Percentiles rank a stretch among this genome's conserved stretches.
Conservation (phyloP, 2,888 invertebrate genomes). For the Dascillus cervinus region DNA sequence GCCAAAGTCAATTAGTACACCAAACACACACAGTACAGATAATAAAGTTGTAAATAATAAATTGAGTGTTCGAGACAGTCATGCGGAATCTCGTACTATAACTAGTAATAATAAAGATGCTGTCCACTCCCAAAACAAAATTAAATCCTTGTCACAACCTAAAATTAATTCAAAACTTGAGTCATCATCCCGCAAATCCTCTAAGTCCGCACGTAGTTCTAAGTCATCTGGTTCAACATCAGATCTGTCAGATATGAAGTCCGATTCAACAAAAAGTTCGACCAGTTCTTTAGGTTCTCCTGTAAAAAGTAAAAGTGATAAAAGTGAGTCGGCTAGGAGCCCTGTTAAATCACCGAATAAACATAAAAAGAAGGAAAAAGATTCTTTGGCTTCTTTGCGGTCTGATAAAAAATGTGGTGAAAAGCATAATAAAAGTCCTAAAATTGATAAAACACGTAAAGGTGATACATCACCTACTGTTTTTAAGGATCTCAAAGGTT, state of each 20-base stretch:
- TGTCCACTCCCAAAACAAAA: constrained; percentile 20
- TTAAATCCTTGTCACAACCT: constrained; percentile 25
- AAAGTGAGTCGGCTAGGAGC: constrained; percentile 15
- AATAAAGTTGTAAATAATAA: constrained; percentile 42
- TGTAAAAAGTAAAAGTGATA: constrained; percentile 34
- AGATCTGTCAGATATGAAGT: constrained; percentile 17
- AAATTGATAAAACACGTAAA: constrained; percentile 13
- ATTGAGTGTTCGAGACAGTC: constrained; percentile 36
- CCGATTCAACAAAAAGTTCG: too few relatives aligned
- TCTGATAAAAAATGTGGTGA: constrained; percentile 23
- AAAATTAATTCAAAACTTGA: constrained; percentile 21
- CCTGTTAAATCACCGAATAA: constrained; percentile 21
- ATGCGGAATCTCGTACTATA: constrained; percentile 40
- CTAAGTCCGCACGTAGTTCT: constrained; percentile 24
- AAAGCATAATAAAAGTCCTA: constrained; percentile 20
- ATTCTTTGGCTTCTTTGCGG: constrained; percentile 17
- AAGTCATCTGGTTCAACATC: constrained; percentile 13
- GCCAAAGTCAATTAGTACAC: constrained; percentile 24
- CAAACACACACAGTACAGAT: constrained; percentile 31
- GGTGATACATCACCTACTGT: constrained; percentile 27
- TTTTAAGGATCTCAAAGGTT: constrained; percentile 53
- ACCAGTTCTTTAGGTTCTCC: constrained; percentile 31
- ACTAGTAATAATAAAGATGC: constrained; percentile 38
- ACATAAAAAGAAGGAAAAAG: constrained; percentile 26
- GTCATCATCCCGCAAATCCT: constrained; percentile 24